Evolutionary conservation across 1,140 invertebrate genomes (phyloP), one percentile per base, ranked within the genome.

Genomic region (Bicyclus anynana): DNA sequence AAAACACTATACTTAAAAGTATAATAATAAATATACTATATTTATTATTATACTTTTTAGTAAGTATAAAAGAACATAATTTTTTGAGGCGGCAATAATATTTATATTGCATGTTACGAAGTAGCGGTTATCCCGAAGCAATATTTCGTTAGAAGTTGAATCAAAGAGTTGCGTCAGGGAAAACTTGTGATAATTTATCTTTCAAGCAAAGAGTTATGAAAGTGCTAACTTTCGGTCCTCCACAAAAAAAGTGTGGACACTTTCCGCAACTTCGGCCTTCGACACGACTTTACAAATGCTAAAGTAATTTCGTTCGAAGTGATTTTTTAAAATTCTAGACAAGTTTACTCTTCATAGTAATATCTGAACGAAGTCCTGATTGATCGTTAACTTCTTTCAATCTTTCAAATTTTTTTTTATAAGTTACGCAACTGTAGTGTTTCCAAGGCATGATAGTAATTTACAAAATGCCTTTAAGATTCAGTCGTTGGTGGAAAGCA

Each of bases 121-220:
- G 29, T 33, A 33, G 29, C 29, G 10, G 29, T 12, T 29, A 29
- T 29, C 4, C 5, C 37, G 4, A 3, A 16, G 37, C 3, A 5
- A 40, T 40, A 40, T 44, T 44, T 44, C 42, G 20, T 44, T 44
- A 4, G 42, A 44, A n/a, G 42, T 44, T 21, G 12, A 23, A 44
- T 40, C 37, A 44, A 44, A 44, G 40, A 72, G 72, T 74, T 73
- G 65, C 65, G 74, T 81, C 78, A 81, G 72, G 72, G 53, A 65
- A 73, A 83, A 79, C 71, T 83, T 80, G 67, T 72, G 69, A 75
- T 79, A 79, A 62, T 18, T 51, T 51, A 51, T 77, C 72, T 67
- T 71, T 56, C 59, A 69, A 56, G 62, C 72, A 72, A 78, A 80
- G 79, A 85, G 79, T 85, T 85, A 82, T 78, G 77, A 85, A 85